These are phyloP conservation scores for Gortyna flavago DNA, from an alignment of 2,888 invertebrate genomes.

Conservation along the genomic window DNA sequence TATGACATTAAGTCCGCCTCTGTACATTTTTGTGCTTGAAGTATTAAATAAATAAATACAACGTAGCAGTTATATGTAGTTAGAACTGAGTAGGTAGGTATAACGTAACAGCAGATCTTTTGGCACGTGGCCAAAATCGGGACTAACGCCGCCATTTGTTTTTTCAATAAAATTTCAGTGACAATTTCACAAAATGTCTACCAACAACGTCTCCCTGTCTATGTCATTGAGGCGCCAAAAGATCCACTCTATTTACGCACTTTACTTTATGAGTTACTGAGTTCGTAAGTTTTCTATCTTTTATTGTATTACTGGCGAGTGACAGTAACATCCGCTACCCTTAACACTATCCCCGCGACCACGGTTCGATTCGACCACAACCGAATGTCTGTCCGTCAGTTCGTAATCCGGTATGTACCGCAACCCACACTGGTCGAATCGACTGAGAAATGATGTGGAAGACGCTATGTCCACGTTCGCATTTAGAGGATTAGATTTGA, in stretches of 20 bases:
- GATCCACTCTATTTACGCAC: not conserved
- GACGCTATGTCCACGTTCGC: conserved; percentile 49
- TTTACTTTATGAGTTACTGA: not conserved
- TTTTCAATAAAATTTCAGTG: not conserved
- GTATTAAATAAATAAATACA: no score
- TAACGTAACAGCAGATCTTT: not conserved
- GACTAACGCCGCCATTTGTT: not conserved
- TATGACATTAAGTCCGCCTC: no score
- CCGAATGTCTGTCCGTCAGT: conserved; percentile 50
- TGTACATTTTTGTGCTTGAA: no score
- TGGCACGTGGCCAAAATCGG: not conserved
- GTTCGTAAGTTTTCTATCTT: no score
- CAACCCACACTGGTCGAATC: conserved; percentile 48
- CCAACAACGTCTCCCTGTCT: not conserved
- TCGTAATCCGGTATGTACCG: conserved; percentile 60
- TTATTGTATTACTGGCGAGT: not conserved
- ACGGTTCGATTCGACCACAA: conserved; percentile 58
- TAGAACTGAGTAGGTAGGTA: no score
- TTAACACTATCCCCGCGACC: conserved; percentile 40
- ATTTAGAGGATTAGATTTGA: conserved; percentile 37
- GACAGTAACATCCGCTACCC: conserved; percentile 15
- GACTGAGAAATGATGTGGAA: conserved; percentile 61
- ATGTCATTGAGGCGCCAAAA: not conserved
- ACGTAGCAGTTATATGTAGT: no score
- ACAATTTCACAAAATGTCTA: not conserved